These are phyloP conservation scores for Daubentonia madagascariensis DNA, from an alignment of 2,113 vertebrate genomes.

Conservation along the genomic window DNA sequence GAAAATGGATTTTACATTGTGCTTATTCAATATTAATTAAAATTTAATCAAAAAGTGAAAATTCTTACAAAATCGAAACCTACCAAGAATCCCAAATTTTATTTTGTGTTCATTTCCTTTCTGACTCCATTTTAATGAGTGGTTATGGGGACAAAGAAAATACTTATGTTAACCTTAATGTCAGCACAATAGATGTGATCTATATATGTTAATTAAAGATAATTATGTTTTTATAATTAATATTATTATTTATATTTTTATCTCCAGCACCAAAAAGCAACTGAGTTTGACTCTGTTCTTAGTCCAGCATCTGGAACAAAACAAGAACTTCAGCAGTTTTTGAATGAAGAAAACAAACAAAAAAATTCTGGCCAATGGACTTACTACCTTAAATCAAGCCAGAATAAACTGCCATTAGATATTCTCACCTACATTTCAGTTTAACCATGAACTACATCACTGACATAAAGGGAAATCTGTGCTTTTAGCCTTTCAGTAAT, in stretches of 20 bases:
- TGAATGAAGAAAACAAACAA: background rate
- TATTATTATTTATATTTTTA: background rate
- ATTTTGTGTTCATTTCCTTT: background rate
- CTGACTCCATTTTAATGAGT: background rate
- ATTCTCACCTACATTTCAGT: background rate
- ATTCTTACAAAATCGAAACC: background rate
- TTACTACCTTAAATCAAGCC: background rate
- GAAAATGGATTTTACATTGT: background rate
- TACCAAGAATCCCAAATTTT: background rate
- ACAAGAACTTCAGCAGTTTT: background rate
- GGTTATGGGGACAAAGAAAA: background rate
- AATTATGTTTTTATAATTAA: background rate
- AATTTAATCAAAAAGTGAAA: background rate
- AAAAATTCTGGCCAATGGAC: background rate
- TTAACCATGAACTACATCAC: background rate
- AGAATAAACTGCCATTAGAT: background rate
- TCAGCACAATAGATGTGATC: accelerated
- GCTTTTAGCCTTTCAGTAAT: background rate
- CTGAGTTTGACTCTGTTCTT: accelerated
- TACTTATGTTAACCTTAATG: background rate
- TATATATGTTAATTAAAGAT: background rate
- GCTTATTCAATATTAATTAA: constrained; percentile 5
- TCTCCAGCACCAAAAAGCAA: background rate
- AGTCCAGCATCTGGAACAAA: background rate
- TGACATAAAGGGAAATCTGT: background rate